phyloP scores from a whole-genome alignment of 2,888 invertebrate genomes.

The Brenthis ino region DNA sequence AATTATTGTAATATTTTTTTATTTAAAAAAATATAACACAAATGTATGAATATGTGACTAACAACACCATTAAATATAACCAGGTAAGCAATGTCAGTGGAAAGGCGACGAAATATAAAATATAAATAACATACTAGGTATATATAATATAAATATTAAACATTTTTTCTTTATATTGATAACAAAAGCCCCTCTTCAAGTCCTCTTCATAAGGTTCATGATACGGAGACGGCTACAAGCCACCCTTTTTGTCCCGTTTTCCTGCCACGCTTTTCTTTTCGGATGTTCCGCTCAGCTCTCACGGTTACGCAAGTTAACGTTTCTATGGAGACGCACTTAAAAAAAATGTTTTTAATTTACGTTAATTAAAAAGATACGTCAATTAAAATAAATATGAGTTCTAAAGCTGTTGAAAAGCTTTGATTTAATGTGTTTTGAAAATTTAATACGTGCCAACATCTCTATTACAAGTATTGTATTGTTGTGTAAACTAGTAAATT shows the following conservation, averaged over 20 bases:
- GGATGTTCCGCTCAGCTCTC: slow-evolving; percentile 54
- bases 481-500: no score
- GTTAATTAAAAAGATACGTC: background rate
- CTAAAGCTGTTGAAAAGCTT: no score
- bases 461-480: no score
- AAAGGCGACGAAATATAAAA: no score
- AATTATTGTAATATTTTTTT: no score
- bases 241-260: slow-evolving; percentile 69
- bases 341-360: background rate
- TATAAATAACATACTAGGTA: background rate
- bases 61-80: no score
- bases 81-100: no score
- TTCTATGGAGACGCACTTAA: slow-evolving; percentile 41
- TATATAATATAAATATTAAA: slow-evolving; percentile 5
- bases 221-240: slow-evolving; percentile 58
- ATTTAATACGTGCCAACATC: no score
- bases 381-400: background rate
- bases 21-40: no score
- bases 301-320: slow-evolving; percentile 38
- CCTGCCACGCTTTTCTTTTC: slow-evolving; percentile 70
- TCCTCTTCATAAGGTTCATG: slow-evolving; percentile 4
- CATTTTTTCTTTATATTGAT: slow-evolving; percentile 7
- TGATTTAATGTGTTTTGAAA: no score
- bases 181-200: slow-evolving; percentile 17
- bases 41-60: no score